These are phyloP conservation scores for Aleiodes sp. DNA, from an alignment of 1,140 invertebrate genomes.

Conservation along the genomic window DNA sequence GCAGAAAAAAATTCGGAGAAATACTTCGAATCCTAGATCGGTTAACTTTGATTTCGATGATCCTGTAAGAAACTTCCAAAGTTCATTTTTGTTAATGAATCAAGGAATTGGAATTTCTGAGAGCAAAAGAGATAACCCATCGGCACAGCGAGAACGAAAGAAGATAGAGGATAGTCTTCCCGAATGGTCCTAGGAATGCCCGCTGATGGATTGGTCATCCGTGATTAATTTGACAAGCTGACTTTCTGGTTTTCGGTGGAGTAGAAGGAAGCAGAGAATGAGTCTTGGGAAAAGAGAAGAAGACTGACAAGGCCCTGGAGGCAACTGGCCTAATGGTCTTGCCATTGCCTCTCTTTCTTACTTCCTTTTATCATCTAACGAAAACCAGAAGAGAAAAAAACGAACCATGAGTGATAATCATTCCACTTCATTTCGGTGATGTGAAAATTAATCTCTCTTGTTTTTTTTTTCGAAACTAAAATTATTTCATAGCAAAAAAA, in stretches of 20 bases:
- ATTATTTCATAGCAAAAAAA: too few species aligned
- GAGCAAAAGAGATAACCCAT: background rate
- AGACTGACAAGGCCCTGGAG: conserved; percentile 59
- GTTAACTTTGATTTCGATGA: too few species aligned
- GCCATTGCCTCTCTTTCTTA: conserved; percentile 40
- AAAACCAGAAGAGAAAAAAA: too few species aligned
- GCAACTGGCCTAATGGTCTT: conserved; percentile 49
- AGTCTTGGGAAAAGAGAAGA: background rate
- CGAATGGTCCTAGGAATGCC: conserved; percentile 59
- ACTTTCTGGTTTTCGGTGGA: conserved; percentile 66
- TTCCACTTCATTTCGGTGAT: too few species aligned
- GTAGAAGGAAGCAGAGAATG: conserved; percentile 34
- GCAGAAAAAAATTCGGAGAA: too few species aligned
- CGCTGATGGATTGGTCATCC: conserved; percentile 68
- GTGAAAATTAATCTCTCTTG: background rate
- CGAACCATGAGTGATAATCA: too few species aligned
- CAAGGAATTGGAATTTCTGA: background rate
- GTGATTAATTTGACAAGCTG: conserved; percentile 69
- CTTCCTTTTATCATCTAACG: too few species aligned
- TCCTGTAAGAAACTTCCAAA: too few species aligned
- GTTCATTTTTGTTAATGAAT: background rate
- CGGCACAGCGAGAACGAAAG: conserved; percentile 38
- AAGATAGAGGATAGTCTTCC: background rate
- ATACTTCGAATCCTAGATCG: too few species aligned
- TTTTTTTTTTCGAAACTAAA: too few species aligned